These are phyloP conservation scores for Andrena hattorfiana DNA, from an alignment of 2,888 invertebrate species.

Conservation along the genomic window DNA sequence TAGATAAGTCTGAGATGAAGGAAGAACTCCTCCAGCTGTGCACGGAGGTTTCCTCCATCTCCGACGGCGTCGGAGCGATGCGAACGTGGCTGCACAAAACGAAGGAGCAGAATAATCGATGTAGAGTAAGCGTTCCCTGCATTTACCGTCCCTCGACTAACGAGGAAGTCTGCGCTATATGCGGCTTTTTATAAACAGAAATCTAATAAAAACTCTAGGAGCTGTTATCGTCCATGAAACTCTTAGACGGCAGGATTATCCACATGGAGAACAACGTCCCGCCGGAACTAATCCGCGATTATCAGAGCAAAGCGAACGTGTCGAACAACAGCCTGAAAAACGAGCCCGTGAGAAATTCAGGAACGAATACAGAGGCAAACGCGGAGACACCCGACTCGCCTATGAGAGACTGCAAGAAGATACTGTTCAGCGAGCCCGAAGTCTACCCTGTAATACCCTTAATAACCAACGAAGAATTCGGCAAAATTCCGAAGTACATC, in stretches of 20 bases:
- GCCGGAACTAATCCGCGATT: conserved; percentile 57
- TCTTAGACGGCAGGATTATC: conserved; percentile 66
- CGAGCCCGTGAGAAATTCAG: background rate
- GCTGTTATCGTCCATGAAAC: conserved; percentile 15
- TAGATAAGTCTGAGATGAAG: conserved; percentile 69
- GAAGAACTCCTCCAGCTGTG: conserved; percentile 65
- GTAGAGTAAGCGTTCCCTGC: conserved; percentile 61
- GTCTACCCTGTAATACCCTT: conserved; percentile 62
- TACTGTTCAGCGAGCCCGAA: conserved; percentile 76
- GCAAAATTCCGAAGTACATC: conserved; percentile 80
- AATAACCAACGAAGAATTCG: conserved; percentile 74
- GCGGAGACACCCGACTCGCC: background rate
- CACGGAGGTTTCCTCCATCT: conserved; percentile 49
- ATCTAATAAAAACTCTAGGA: conserved; percentile 42
- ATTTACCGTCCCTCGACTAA: background rate
- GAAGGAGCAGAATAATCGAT: conserved; percentile 63
- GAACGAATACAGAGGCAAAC: background rate
- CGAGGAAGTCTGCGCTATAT: background rate
- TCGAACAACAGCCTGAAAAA: background rate
- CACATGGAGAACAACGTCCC: conserved; percentile 76
- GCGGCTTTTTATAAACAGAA: background rate
- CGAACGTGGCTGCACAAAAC: conserved; percentile 63
- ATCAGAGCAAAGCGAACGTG: conserved; percentile 5
- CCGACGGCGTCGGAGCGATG: conserved; percentile 50
- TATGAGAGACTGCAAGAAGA: conserved; percentile 77